These are phyloP conservation scores for Argynnis bischoffii DNA, from an alignment of 2,888 invertebrate genomes.

Conservation along the genomic window DNA sequence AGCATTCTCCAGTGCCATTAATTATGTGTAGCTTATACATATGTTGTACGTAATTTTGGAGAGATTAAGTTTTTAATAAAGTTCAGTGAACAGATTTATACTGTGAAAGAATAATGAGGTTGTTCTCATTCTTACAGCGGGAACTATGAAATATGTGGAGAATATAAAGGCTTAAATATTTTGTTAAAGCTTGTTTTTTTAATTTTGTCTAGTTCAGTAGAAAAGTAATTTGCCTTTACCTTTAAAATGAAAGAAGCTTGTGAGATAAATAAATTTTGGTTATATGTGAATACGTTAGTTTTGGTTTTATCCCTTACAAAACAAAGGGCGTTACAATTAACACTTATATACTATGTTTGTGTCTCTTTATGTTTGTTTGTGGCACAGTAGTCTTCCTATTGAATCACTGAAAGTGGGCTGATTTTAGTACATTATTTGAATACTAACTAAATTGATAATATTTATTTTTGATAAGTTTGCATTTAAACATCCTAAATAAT, in stretches of 20 bases:
- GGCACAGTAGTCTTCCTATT: no score
- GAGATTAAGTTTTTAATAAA: slow-evolving; percentile 24
- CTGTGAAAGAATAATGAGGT: slow-evolving; percentile 1
- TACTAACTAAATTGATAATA: no score
- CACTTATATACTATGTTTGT: no score
- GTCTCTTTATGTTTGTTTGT: no score
- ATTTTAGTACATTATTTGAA: no score
- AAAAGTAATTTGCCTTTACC: no score
- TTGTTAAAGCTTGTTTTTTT: not conserved
- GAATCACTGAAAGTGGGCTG: no score
- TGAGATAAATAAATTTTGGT: no score
- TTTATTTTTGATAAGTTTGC: no score
- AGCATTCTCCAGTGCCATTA: not conserved
- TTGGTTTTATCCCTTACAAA: not conserved
- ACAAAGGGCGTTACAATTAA: not conserved
- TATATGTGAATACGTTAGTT: not conserved
- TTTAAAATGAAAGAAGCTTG: no score
- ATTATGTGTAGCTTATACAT: slow-evolving; percentile 1
- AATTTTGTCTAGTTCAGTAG: no score
- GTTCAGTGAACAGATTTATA: slow-evolving; percentile 9
- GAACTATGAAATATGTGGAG: slow-evolving; percentile 1
- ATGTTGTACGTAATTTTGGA: not conserved
- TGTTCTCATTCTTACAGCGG: slow-evolving; percentile 5
- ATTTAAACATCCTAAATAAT: no score
- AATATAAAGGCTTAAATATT: not conserved